A percentile compares a stretch with the other conserved stretches of the same genome.
phyloP scores from a whole-genome alignment of 2,888 invertebrate species.

The Sussaba pulchella region DNA sequence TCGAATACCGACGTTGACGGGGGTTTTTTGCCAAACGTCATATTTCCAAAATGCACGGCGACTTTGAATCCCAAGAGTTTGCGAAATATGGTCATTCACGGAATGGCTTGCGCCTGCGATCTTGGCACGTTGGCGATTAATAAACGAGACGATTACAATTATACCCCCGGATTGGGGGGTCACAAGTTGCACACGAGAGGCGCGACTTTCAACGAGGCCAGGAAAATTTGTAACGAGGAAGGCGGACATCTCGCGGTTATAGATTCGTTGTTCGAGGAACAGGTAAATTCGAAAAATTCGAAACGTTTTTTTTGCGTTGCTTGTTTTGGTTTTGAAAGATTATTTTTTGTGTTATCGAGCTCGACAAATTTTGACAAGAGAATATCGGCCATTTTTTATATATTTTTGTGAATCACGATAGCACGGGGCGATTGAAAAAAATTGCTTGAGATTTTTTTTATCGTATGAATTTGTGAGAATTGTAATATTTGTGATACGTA shows the following conservation, averaged over 20 bases:
- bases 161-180: constrained; percentile 75
- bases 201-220: constrained; percentile 77
- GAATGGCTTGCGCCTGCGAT: constrained; percentile 78
- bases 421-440: too few species aligned
- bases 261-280: constrained; percentile 70
- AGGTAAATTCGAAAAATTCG: constrained; percentile 59
- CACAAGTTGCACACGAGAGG: constrained; percentile 79
- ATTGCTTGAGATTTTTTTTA: too few species aligned
- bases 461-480: too few species aligned
- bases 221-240: constrained; percentile 79
- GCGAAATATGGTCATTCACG: constrained; percentile 71
- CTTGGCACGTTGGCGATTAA: constrained; percentile 65
- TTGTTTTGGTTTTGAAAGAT: too few species aligned
- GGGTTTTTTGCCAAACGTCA: constrained; percentile 64
- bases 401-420: too few species aligned
- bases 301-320: neutral
- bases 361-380: too few species aligned
- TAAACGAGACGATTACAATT: constrained; percentile 77
- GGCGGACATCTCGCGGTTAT: constrained; percentile 77
- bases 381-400: too few species aligned
- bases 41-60: constrained; percentile 69
- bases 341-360: too few species aligned
- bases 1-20: constrained; percentile 34
- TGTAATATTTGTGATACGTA: too few species aligned
- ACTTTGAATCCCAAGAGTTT: constrained; percentile 56